A percentile compares a stretch with the other conserved stretches of the same genome.
phyloP scores from a whole-genome alignment of 2,797 vertebrate species.

The Anabas testudineus region DNA sequence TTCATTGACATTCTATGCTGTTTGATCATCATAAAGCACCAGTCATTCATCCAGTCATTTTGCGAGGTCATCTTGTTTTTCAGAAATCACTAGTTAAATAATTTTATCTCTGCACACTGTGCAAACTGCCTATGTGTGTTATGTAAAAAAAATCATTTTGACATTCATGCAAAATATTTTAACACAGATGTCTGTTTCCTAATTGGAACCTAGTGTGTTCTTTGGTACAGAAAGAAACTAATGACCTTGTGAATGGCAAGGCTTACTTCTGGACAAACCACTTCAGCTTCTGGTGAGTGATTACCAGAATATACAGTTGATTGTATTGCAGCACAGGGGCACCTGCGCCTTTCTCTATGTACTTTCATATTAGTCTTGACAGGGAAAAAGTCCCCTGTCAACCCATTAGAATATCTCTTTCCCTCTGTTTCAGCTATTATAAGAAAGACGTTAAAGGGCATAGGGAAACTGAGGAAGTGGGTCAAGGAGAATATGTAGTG shows the following conservation, averaged over 20 bases:
- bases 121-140: neutral
- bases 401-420: constrained; percentile 29
- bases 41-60: too few relatives aligned
- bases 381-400: constrained; percentile 14
- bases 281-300: constrained; percentile 48
- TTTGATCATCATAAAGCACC: too few relatives aligned
- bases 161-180: neutral
- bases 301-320: constrained; percentile 49
- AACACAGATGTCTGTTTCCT: neutral
- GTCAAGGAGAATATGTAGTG: constrained; percentile 41
- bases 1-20: too few relatives aligned
- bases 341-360: constrained; percentile 34
- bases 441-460: constrained; percentile 36
- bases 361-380: constrained; percentile 43
- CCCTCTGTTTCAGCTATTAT: constrained; percentile 10
- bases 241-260: constrained; percentile 12
- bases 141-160: neutral
- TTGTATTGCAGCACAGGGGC: constrained; percentile 35
- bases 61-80: too few relatives aligned
- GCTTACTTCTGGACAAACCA: constrained; percentile 20
- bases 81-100: too few relatives aligned
- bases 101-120: too few relatives aligned
- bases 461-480: constrained; percentile 45
- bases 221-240: constrained; percentile 2
- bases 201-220: neutral